phyloP scores from a whole-genome alignment of 2,888 invertebrate species.

The Nemoura dubitans region DNA sequence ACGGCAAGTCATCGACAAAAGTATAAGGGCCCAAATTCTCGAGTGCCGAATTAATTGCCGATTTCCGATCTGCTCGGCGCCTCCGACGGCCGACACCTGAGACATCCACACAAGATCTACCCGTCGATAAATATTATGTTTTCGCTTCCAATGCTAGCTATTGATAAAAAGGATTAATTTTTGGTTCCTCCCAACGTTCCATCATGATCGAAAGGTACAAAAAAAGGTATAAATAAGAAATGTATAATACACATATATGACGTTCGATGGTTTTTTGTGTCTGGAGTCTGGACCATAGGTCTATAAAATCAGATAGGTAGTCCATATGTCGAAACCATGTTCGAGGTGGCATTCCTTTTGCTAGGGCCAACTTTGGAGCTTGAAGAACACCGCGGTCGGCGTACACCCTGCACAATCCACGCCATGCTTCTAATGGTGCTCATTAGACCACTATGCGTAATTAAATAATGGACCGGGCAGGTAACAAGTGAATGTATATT shows the following conservation, averaged over 20 bases:
- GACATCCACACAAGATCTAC: not conserved
- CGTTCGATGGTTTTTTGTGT: not conserved
- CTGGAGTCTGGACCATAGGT: not conserved
- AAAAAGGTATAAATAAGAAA: not conserved
- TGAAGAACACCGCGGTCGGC: not conserved
- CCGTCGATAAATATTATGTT: constrained; percentile 24
- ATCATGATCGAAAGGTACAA: not conserved
- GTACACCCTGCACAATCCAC: not conserved
- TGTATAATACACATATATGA: not conserved
- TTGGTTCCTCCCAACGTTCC: constrained; percentile 35
- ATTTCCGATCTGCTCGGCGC: not conserved
- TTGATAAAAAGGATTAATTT: constrained; percentile 31
- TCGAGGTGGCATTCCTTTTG: constrained; percentile 34
- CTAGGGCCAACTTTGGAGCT: too few relatives aligned
- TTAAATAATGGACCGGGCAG: not conserved
- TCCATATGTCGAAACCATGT: constrained; percentile 23
- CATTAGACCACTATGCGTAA: not conserved
- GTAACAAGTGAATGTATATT: constrained; percentile 8
- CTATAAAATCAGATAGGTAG: constrained; percentile 23
- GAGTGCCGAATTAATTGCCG: not conserved
- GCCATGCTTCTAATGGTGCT: constrained; percentile 22
- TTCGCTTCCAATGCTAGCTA: not conserved
- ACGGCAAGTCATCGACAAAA: not conserved
- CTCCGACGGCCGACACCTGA: not conserved
- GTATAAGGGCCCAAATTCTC: not conserved